Evolutionary conservation across 2,888 invertebrate species (phyloP).

Genomic region (Pelosia muscerda): DNA sequence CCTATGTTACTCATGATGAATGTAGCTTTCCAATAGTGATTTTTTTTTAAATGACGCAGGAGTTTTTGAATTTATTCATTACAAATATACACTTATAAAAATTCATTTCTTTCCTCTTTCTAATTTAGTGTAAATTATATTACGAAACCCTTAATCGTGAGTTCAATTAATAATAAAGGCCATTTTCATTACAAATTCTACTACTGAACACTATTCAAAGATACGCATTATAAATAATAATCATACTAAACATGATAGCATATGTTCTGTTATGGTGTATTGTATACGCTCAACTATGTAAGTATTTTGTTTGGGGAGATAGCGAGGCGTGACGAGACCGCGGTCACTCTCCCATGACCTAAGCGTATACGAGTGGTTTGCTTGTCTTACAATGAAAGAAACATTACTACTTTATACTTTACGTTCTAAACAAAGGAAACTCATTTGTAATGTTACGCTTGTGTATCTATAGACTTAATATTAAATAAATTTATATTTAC

Average conservation of each 20-base stretch:
- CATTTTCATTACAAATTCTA: not conserved
- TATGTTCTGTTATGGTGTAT: not conserved
- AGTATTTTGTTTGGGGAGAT: slow-evolving; percentile 19
- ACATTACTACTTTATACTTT: not conserved
- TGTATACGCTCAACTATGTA: slow-evolving; percentile 1
- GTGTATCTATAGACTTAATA: no score
- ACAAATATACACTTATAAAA: no score
- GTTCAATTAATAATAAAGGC: not conserved
- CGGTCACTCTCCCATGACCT: slow-evolving; percentile 52
- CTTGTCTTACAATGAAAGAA: slow-evolving; percentile 15
- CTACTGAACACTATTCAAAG: not conserved
- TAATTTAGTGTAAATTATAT: no score
- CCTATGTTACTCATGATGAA: no score
- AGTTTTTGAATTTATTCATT: no score
- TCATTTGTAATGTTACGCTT: not conserved
- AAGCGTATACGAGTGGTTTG: slow-evolving; percentile 27
- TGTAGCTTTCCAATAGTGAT: no score
- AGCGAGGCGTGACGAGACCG: slow-evolving; percentile 33
- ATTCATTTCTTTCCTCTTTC: no score
- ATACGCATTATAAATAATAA: not conserved
- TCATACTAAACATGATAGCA: not conserved
- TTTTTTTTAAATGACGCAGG: no score
- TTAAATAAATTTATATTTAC: no score
- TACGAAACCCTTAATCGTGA: not conserved
- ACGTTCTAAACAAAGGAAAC: not conserved